Base-by-base conservation (phyloP, 2,113 vertebrate species). In the Notothenia rossii region DNA sequence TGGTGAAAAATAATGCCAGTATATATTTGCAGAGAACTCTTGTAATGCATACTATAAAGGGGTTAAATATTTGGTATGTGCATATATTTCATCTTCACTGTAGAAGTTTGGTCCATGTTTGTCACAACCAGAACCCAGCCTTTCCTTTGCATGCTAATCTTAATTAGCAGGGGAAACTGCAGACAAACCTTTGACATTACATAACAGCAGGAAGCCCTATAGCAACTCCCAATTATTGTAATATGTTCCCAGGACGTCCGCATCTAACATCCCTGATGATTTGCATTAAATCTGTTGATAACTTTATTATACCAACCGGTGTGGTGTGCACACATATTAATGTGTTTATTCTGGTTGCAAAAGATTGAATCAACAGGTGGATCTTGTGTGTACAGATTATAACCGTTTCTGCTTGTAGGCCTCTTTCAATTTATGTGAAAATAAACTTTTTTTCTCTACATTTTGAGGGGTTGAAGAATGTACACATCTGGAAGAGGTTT, bases 11-110 rank as follows among this genome's bases (percentile, higher is more conserved):
- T 63, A 72, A 22, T 66, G 33, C 63, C 7, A 25, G 2, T 60
- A 4, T 56, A 71, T 60, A 20, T 83, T 58, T 73, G 7, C 13
- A 33, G 6, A 25, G 58, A 15, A 70, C 53, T 70, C 3, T 15
- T 60, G 50, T 9, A 36, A 40, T 45, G 13, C 15, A 18, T 63
- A 29, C 29, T 29, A 29, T 29, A 29, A 3, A 29, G 29, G 3
- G 3, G 29, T 29, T 29, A 4, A 3, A 29, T 29, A 29, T 29
- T 29, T 17, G 22, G 49, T 63, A 33, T 71, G 25, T 40, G 46
- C 14, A 40, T 50, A 62, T 48, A 50, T 54, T 69, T 17, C 5
- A 15, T 36, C 7, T 60, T 25, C 51, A 8, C 9, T 69, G 17
- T 17, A 50, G 17, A 62, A 59, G 4, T 6, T 14, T 20, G 10